Evolutionary conservation across 2,797 vertebrate species (phyloP).

Genomic region (Eupleurogrammus muticus): DNA sequence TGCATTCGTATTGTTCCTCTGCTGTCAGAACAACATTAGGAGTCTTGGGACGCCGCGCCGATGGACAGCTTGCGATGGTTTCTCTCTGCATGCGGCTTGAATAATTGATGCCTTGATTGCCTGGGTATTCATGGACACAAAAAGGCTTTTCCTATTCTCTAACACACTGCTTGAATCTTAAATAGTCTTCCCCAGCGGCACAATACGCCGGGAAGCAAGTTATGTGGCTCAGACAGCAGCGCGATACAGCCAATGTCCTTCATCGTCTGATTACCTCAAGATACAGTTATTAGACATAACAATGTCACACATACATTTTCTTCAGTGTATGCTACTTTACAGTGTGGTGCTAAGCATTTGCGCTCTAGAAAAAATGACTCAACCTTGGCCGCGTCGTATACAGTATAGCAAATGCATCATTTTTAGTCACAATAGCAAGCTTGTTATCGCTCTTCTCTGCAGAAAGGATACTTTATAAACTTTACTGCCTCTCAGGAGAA

Average conservation of each 20-base stretch:
- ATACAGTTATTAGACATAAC: slow-evolving; percentile 34
- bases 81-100: slow-evolving; percentile 70
- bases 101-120: slow-evolving; percentile 84
- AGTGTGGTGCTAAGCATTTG: neutral
- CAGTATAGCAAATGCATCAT: neutral
- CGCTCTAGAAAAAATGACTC: neutral
- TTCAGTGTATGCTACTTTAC: neutral
- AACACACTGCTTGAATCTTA: slow-evolving; percentile 73
- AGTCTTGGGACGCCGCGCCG: slow-evolving; percentile 66
- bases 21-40: slow-evolving; percentile 63
- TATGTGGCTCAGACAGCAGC: slow-evolving; percentile 45
- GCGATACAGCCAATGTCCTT: slow-evolving; percentile 46
- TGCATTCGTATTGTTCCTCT: slow-evolving; percentile 59
- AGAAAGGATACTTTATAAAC: slow-evolving; percentile 16
- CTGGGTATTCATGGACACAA: slow-evolving; percentile 78
- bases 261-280: slow-evolving; percentile 47
- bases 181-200: slow-evolving; percentile 61
- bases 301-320: slow-evolving; percentile 32
- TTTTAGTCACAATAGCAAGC: slow-evolving; percentile 1
- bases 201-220: slow-evolving; percentile 50
- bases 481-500: slow-evolving; percentile 33
- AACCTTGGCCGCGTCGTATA: slow-evolving; percentile 11
- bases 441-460: slow-evolving; percentile 3
- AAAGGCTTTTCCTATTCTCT: slow-evolving; percentile 81
- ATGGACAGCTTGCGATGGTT: slow-evolving; percentile 70